phyloP scores from a whole-genome alignment of 2,797 vertebrate species.

The Smutsia gigantea region DNA sequence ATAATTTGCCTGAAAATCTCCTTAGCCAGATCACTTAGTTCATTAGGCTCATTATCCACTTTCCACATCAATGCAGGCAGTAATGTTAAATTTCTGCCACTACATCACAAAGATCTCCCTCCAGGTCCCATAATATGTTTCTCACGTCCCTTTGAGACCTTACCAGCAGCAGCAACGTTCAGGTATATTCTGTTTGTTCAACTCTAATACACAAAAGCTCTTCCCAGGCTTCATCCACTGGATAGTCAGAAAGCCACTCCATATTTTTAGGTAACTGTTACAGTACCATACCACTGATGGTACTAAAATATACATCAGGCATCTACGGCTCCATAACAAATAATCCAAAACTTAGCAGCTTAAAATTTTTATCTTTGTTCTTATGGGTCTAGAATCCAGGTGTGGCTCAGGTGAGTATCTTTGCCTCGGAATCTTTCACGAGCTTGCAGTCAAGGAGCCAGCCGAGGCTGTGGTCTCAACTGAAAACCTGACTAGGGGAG shows the following conservation, averaged over 20 bases:
- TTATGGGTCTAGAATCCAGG: background rate
- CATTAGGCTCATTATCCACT: background rate
- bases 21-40: background rate
- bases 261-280: conserved; percentile 26
- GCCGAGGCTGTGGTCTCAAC: background rate
- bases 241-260: background rate
- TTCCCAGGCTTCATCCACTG: background rate
- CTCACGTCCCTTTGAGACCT: background rate
- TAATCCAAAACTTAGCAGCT: background rate
- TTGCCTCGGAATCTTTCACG: background rate
- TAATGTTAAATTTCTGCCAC: background rate
- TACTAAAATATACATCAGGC: background rate
- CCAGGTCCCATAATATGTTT: background rate
- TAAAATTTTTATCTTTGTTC: background rate
- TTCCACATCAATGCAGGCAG: background rate
- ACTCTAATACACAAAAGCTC: background rate
- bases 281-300: background rate
- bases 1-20: background rate
- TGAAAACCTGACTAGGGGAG: background rate
- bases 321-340: background rate
- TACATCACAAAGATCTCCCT: conserved; percentile 1
- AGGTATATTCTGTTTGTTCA: conserved; percentile 5
- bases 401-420: background rate
- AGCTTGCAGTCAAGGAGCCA: background rate
- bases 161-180: background rate